These are phyloP conservation scores for Amphibalanus amphitrite DNA, from an alignment of 1,140 invertebrate species.

Conservation along the genomic window DNA sequence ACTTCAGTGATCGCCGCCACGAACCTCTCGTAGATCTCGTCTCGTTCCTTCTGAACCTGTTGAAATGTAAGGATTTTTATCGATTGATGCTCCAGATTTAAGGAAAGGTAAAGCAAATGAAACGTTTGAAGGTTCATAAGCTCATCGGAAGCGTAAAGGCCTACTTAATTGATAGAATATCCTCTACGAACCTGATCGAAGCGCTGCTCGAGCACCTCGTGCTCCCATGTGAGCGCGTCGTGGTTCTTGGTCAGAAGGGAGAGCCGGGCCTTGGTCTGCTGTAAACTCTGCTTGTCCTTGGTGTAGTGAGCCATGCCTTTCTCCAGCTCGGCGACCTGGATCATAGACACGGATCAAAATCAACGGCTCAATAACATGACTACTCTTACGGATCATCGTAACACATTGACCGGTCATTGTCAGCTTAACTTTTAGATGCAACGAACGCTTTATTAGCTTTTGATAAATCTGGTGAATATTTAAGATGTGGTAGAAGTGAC, in stretches of 20 bases:
- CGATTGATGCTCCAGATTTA: background rate
- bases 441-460: background rate
- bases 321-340: background rate
- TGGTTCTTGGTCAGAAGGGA: background rate
- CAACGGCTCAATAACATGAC: background rate
- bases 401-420: background rate
- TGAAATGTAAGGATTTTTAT: background rate
- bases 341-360: background rate
- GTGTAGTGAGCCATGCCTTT: background rate
- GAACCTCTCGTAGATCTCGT: slow-evolving; percentile 30
- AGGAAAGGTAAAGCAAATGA: background rate
- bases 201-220: background rate
- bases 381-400: background rate
- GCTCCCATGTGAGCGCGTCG: background rate
- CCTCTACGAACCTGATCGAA: background rate
- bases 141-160: background rate
- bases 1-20: slow-evolving; percentile 31
- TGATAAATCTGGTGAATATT: too few species aligned
- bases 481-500: too few species aligned
- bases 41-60: slow-evolving; percentile 21
- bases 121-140: background rate
- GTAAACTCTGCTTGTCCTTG: background rate
- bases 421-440: background rate
- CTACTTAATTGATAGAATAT: background rate
- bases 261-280: background rate